Base-by-base conservation (phyloP, 2,888 invertebrate species). In the Oegoconia quadripuncta region DNA sequence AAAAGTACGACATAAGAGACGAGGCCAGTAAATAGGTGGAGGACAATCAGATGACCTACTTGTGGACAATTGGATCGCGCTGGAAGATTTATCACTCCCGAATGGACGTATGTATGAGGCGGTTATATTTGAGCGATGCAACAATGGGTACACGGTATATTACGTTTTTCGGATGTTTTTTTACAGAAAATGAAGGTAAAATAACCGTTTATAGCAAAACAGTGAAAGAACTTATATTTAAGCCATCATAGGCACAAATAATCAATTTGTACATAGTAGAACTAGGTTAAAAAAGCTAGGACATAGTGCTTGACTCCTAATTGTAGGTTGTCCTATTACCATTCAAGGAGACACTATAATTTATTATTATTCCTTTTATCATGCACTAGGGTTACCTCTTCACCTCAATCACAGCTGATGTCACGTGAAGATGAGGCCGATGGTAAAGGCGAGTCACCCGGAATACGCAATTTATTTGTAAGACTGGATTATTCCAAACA, bases 11-110 rank as follows among this genome's bases (percentile, higher is more conserved):
- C 57, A 64, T 41, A 37, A 59, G 62, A 64, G 61, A 68, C 59
- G 64, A 62, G 59, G 22, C 64, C 66, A 67, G 72, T 74, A 77
- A 79, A 75, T 78, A 76, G 74, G 64, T 67, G 59, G 33, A 33
- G 66, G 64, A 76, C 79, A 81, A 81, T 79, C 77, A 72, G 74
- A 69, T 77, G 84, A 76, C 80, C 80, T 64, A 80, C 64, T 81
- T 78, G 77, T 49, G 71, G 74, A 80, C 80, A 81, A 83, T 82
- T 80, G 81, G 75, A 72, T 63, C 65, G 59, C 52, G 58, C 61
- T 52, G 52, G 50, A 59, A 76, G 80, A 82, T 81, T 81, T 80
- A 82, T 81, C 67, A 67, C 72, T 55, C 53, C 41, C 46, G 48
- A 41, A 41, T 39, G 41, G 51, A 46, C 50, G 50, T 55, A 59